Evolutionary conservation across 2,888 invertebrate species (phyloP).

Genomic region (Scaptomyza tumidula): DNA sequence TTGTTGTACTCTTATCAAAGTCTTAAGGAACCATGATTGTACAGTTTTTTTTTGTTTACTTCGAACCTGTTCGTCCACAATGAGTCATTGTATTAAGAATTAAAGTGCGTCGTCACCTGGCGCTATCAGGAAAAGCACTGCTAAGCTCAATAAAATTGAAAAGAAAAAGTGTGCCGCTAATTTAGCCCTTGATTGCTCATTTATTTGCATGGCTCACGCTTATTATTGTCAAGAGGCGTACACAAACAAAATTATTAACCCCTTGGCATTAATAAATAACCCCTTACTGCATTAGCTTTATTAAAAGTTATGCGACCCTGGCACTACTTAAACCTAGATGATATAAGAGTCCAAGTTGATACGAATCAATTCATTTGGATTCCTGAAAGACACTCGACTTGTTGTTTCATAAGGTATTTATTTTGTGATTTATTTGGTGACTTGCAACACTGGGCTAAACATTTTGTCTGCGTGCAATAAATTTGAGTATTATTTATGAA

Average conservation of each 20-base stretch:
- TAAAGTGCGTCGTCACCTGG: constrained; percentile 20
- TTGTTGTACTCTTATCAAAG: constrained; percentile 11
- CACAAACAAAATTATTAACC: constrained; percentile 54
- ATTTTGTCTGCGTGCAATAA: constrained; percentile 16
- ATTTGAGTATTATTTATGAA: constrained; percentile 40
- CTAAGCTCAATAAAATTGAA: constrained; percentile 53
- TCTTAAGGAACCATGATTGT: constrained; percentile 3
- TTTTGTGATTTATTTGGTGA: constrained; percentile 23
- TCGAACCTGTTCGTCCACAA: neutral
- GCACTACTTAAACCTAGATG: neutral
- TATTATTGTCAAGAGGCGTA: constrained; percentile 39
- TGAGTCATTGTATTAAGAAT: constrained; percentile 26
- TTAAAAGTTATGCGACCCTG: constrained; percentile 46
- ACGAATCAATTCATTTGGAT: constrained; percentile 23
- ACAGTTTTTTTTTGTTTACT: neutral
- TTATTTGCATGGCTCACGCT: constrained; percentile 60
- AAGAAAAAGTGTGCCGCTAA: constrained; percentile 53
- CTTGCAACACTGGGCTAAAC: constrained; percentile 4
- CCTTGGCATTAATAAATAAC: constrained; percentile 51
- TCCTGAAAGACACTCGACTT: constrained; percentile 9
- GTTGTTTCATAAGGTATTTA: neutral
- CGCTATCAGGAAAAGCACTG: constrained; percentile 45
- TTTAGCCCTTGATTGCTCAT: constrained; percentile 66
- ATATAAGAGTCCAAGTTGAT: constrained; percentile 17
- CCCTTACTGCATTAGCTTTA: constrained; percentile 63